Percentiles rank a stretch among this genome's conserved stretches.
Evolutionary conservation across 2,888 invertebrate species (phyloP).

Genomic region (Lithosia quadra): DNA sequence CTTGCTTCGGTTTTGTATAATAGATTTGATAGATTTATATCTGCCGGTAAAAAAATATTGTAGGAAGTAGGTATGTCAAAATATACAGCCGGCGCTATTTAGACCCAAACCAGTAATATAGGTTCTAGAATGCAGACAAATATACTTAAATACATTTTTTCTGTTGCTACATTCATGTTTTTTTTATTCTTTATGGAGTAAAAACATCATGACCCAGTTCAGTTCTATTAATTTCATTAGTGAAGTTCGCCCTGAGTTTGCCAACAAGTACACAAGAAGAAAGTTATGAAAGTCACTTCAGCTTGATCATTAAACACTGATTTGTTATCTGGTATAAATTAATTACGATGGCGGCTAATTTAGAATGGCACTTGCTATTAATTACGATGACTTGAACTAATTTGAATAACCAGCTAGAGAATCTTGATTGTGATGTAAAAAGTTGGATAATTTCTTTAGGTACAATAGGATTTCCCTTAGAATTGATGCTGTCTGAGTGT

Average conservation of each 20-base stretch:
- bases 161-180: not conserved
- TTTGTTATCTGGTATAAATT: constrained; percentile 1
- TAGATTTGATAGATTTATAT: not conserved
- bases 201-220: not conserved
- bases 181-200: not conserved
- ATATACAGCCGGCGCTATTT: too few species aligned
- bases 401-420: not conserved
- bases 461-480: not conserved
- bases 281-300: constrained; percentile 4
- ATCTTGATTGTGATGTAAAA: not conserved
- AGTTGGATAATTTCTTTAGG: not conserved
- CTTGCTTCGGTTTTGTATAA: not conserved
- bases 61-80: too few species aligned
- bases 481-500: too few species aligned
- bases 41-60: too few species aligned
- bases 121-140: too few species aligned
- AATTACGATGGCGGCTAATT: constrained; percentile 4
- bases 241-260: not conserved
- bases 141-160: not conserved
- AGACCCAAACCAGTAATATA: too few species aligned
- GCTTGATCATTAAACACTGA: not conserved
- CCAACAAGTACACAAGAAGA: not conserved
- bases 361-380: not conserved
- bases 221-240: not conserved
- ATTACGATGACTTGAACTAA: not conserved